Evolutionary conservation across 2,113 vertebrate species (phyloP).

Genomic region (Eptesicus fuscus): DNA sequence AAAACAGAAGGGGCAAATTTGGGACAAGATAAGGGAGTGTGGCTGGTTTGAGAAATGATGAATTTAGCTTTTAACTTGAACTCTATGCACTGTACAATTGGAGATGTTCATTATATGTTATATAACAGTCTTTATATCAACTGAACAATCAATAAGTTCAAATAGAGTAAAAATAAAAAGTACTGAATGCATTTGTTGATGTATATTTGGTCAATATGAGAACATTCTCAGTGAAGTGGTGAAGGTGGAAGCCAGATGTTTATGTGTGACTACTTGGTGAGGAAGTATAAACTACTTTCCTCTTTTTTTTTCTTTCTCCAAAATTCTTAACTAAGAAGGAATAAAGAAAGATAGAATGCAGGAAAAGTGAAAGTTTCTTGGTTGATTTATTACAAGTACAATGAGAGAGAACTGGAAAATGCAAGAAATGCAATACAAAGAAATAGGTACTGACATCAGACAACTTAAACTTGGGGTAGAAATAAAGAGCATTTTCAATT

Average conservation of each 20-base stretch:
- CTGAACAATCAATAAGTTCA: neutral
- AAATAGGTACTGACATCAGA: constrained; percentile 24
- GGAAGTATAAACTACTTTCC: neutral
- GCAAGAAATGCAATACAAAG: constrained; percentile 8
- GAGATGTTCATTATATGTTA: neutral
- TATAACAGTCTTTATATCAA: neutral
- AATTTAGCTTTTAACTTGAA: neutral
- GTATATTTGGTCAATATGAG: neutral
- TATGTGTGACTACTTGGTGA: neutral
- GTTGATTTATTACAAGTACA: constrained; percentile 37
- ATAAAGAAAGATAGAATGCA: neutral
- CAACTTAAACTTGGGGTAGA: neutral
- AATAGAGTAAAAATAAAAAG: neutral
- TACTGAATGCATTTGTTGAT: neutral
- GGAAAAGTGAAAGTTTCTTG: neutral
- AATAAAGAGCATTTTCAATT: constrained; percentile 16
- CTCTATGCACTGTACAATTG: neutral
- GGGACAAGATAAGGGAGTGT: neutral
- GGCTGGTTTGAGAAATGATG: neutral
- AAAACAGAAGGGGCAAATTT: neutral
- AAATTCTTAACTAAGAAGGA: constrained; percentile 16
- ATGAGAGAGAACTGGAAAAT: constrained; percentile 10
- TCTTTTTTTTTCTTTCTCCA: neutral
- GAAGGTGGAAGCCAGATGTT: neutral
- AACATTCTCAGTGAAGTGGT: neutral